Percentiles rank a stretch among this genome's conserved stretches.
Evolutionary conservation across 2,113 vertebrate species (phyloP).

Genomic region (Pyrgilauda ruficollis): DNA sequence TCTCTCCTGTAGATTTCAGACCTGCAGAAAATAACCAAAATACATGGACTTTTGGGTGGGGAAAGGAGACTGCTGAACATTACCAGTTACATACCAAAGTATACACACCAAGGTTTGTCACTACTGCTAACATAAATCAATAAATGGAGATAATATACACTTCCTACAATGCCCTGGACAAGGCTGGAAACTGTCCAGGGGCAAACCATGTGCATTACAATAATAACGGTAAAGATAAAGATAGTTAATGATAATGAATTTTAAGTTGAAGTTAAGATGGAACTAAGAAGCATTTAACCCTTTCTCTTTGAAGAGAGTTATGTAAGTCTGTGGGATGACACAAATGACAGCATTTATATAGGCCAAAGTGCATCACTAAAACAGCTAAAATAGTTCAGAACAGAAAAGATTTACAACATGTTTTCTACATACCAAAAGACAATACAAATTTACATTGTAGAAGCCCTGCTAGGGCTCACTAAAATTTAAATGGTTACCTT

Average conservation of each 20-base stretch:
- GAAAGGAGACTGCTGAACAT: not conserved
- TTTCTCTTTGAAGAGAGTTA: not conserved
- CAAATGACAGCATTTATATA: not conserved
- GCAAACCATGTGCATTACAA: not conserved
- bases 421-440: not conserved
- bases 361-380: not conserved
- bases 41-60: accelerated
- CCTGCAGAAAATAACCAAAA: not conserved
- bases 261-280: not conserved
- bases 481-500: not conserved
- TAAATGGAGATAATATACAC: not conserved
- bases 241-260: not conserved
- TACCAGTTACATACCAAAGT: not conserved
- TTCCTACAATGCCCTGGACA: not conserved
- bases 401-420: not conserved
- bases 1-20: not conserved
- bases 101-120: not conserved
- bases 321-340: not conserved
- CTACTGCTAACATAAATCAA: not conserved
- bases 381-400: not conserved
- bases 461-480: not conserved
- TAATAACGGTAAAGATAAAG: not conserved
- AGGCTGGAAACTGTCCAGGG: not conserved
- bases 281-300: not conserved
- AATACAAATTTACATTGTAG: not conserved